Evolutionary conservation across 2,888 invertebrate genomes (phyloP), one percentile per base, ranked within the genome.

Genomic region (Eupithecia abbreviata): DNA sequence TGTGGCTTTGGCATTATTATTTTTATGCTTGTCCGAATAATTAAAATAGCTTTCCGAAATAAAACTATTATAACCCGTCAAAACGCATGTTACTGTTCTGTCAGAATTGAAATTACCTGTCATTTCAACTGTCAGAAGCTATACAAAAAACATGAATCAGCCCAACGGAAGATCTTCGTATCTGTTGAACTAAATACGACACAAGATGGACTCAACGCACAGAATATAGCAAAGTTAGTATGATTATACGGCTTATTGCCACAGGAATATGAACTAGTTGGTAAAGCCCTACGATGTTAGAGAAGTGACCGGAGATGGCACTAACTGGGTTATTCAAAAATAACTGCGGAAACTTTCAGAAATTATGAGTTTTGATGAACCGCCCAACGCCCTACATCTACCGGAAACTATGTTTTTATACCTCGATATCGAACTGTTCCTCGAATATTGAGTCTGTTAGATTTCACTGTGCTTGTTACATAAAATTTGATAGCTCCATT

Each of bases 331-430:
- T 92, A 92, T 82, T 88, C 90, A 88, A 92, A 92, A 93, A 91
- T 89, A 90, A 89, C 89, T 85, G 85, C 94, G 94, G 94, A 94
- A 93, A 93, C 91, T 88, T 87, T 74, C 86, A 89, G 88, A 89
- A 93, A 93, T 94, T 94, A 94, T 94, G 92, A 94, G 89, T 93
- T 93, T 93, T 91, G 92, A 93, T 92, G 93, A 93, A 93, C 93
- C 88, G 88, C 89, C 89, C 80, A 80, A 83, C 87, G 88, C 84
- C 86, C 87, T 83, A 83, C 87, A 88, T 84, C 78, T 80, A 86
- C 90, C 92, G 93, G 93, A 93, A 90, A 91, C 89, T 85, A 86
- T 87, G 87, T 87, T 87, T 88, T 89, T 86, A 86, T 85, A 84
- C 75, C 83, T 79, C 75, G 80, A 82, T 84, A 87, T 78, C 79